A percentile compares a stretch with the other conserved stretches of the same genome.
Evolutionary conservation across 2,888 invertebrate species (phyloP).

Genomic region (Ichneumoninae sp.): DNA sequence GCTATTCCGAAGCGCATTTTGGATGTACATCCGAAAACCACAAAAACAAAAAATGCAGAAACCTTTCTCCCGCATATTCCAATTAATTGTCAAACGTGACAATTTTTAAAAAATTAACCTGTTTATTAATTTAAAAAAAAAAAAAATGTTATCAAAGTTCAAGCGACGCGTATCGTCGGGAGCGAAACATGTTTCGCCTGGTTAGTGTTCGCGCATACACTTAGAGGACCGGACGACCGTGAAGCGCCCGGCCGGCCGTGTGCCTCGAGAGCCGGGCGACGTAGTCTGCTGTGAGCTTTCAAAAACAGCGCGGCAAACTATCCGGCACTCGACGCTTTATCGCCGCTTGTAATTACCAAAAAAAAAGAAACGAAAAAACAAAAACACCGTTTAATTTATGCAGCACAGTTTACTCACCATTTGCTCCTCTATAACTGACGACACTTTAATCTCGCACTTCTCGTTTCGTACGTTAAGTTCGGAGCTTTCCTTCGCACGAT

Average conservation of each 20-base stretch:
- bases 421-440: slow-evolving; percentile 62
- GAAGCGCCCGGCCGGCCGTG: not conserved
- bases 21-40: not conserved
- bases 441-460: slow-evolving; percentile 61
- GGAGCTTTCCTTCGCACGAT: slow-evolving; percentile 67
- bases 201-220: not conserved
- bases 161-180: not conserved
- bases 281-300: slow-evolving; percentile 72
- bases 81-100: not conserved
- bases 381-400: not conserved
- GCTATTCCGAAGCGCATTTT: not conserved
- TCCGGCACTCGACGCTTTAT: slow-evolving; percentile 49
- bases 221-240: not conserved
- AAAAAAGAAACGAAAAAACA: not conserved
- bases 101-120: too few relatives aligned
- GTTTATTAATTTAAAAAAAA: not conserved
- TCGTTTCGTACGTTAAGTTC: slow-evolving; percentile 65
- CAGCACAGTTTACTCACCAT: slow-evolving; percentile 74
- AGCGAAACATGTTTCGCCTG: not conserved
- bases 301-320: slow-evolving; percentile 77
- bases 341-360: not conserved
- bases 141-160: not conserved
- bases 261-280: not conserved
- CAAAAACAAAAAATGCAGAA: not conserved
- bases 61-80: not conserved